Base-by-base conservation (phyloP, 2,888 invertebrate genomes). In the Ectemnius lituratus region DNA sequence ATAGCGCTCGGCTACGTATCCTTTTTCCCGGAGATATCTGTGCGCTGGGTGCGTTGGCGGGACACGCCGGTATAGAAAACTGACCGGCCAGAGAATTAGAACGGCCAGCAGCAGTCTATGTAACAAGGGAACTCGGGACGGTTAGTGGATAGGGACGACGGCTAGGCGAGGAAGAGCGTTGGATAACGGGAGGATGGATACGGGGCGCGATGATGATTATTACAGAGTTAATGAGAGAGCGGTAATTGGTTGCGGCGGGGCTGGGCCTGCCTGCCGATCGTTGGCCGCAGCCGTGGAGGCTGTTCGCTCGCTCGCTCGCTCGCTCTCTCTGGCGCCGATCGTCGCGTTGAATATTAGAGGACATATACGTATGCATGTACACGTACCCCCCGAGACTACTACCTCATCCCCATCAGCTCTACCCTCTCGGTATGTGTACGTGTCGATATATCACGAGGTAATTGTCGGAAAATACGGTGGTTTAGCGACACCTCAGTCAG, bases 221-320 rank as follows among this genome's bases (percentile, higher is more conserved):
- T 85, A 79, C 83, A 77, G 85, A 85, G 88, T 89, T 88, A 89
- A 89, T 88, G 88, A 88, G 87, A 80, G 84, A 87, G 84, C 81
- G 85, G 85, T 89, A 89, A 89, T 89, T 89, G 88, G 88, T 87
- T 87, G 88, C 76, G 87, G 87, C 82, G 77, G 76, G 77, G 70
- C 62, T 61, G 70, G 72, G 45, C 62, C 76, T 67, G 45, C 62
- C 76, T 67, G 65, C 78, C 80, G 81, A 81, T 81, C 81, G 81
- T 81, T 81, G 69, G 74, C 73, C 73, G 37, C 73, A 68, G 79
- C 77, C 75, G 62, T 65, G 67, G 47, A 28, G 5, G 70, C 70
- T 63, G n/a, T 2, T 14, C 16, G 14, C 52, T 52, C 52, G 4
- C 49, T 14, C 16, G 14, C 52, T 52, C 52, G 4, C 49, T 13